Conservation (phyloP, 2,797 vertebrate species). For the Diglossa cyanea region DNA sequence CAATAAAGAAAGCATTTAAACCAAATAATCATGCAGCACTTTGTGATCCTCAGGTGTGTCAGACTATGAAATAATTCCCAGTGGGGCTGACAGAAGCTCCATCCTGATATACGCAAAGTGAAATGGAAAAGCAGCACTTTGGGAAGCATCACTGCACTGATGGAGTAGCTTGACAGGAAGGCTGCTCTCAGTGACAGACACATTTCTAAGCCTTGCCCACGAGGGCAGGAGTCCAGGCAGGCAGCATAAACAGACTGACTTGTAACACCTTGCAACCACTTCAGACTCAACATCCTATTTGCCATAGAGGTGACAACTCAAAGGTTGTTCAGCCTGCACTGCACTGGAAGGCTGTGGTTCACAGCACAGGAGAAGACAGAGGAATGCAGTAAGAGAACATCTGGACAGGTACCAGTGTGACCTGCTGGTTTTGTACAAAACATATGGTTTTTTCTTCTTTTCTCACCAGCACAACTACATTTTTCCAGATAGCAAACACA, state of each 20-base stretch:
- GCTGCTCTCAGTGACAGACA: neutral
- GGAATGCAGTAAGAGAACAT: neutral
- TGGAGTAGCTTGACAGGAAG: neutral
- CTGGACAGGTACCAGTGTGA: neutral
- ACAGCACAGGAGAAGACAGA: fast-evolving
- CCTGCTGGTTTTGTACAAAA: neutral
- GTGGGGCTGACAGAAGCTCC: neutral
- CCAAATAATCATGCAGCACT: neutral
- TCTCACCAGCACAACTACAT: neutral
- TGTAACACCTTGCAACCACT: neutral
- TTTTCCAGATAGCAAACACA: neutral
- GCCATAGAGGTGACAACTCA: neutral
- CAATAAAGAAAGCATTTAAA: neutral
- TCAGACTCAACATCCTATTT: neutral
- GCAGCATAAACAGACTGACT: neutral
- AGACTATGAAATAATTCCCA: neutral
- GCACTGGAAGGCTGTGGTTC: neutral
- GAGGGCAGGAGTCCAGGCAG: neutral
- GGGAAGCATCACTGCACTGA: neutral
- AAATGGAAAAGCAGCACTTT: neutral
- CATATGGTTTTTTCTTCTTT: fast-evolving
- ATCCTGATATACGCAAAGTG: neutral
- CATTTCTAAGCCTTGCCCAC: neutral
- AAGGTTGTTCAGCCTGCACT: neutral
- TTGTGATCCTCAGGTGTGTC: neutral